These are phyloP conservation scores for Teleopsis dalmanni DNA, from an alignment of 1,140 invertebrate genomes.

Conservation along the genomic window DNA sequence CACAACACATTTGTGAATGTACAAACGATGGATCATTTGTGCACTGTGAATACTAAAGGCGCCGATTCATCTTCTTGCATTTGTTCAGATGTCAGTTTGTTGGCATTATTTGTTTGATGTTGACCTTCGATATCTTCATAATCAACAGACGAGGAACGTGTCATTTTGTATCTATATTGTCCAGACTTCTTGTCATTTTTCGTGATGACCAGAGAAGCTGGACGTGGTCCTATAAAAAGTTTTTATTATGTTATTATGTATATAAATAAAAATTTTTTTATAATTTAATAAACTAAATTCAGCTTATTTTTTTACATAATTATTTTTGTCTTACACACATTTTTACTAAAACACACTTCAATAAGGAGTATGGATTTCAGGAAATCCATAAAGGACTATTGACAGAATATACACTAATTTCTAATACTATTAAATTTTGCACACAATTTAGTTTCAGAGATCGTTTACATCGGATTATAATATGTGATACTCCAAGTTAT, in stretches of 20 bases:
- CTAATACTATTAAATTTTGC: too few relatives aligned
- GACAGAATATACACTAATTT: too few relatives aligned
- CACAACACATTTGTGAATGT: too few relatives aligned
- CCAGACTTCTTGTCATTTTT: conserved; percentile 26
- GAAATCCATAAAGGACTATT: too few relatives aligned
- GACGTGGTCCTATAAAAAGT: conserved; percentile 24
- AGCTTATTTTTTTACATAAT: not conserved
- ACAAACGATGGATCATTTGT: conserved; percentile 41
- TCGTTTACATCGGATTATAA: too few relatives aligned
- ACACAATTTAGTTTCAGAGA: too few relatives aligned
- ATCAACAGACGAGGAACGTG: conserved; percentile 41
- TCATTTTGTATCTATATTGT: conserved; percentile 39
- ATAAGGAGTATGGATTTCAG: too few relatives aligned
- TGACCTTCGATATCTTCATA: conserved; percentile 41
- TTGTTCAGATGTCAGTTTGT: conserved; percentile 29
- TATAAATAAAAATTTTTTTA: not conserved
- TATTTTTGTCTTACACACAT: too few relatives aligned
- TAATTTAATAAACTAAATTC: not conserved
- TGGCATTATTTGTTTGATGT: conserved; percentile 21
- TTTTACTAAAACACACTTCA: too few relatives aligned
- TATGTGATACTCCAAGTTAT: too few relatives aligned
- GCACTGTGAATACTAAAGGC: conserved; percentile 41
- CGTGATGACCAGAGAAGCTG: conserved; percentile 40
- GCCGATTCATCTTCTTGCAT: conserved; percentile 40
- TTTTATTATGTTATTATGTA: not conserved